Conservation (phyloP, 1,140 invertebrate species). For the Globodera ellingtonae region DNA sequence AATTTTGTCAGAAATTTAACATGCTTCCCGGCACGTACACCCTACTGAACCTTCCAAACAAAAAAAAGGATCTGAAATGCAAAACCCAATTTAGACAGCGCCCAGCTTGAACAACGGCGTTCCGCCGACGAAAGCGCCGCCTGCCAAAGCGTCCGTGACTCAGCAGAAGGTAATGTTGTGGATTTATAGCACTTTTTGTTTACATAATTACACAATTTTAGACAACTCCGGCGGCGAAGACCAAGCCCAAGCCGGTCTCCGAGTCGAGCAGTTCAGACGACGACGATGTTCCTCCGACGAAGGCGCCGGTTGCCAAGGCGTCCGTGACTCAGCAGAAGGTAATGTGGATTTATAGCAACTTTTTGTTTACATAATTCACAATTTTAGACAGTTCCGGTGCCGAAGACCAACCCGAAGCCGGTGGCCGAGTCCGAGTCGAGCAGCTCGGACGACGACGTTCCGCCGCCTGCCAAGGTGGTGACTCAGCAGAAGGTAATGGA, state of each 20-base stretch:
- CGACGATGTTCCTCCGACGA: background rate
- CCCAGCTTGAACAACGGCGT: background rate
- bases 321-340: background rate
- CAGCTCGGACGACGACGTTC: background rate
- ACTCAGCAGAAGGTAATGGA: background rate
- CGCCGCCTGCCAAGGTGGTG: background rate
- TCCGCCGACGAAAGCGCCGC: background rate
- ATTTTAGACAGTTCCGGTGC: background rate
- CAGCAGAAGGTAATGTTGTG: background rate
- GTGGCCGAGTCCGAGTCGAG: background rate
- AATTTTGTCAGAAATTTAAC: too few relatives aligned
- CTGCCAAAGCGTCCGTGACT: background rate
- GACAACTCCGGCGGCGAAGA: background rate
- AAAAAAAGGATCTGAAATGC: too few relatives aligned
- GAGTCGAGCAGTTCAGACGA: conserved; percentile 10
- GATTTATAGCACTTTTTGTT: background rate
- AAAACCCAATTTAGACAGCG: too few relatives aligned
- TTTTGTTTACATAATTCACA: background rate
- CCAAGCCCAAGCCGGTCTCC: background rate
- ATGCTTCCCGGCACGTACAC: too few relatives aligned
- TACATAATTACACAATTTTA: background rate
- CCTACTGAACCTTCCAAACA: too few relatives aligned
- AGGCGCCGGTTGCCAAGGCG: background rate
- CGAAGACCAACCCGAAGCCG: background rate
- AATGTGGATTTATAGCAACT: background rate